Percentiles rank a stretch among this genome's conserved stretches.
phyloP scores from a whole-genome alignment of 2,888 invertebrate species.

The Noctua pronuba region DNA sequence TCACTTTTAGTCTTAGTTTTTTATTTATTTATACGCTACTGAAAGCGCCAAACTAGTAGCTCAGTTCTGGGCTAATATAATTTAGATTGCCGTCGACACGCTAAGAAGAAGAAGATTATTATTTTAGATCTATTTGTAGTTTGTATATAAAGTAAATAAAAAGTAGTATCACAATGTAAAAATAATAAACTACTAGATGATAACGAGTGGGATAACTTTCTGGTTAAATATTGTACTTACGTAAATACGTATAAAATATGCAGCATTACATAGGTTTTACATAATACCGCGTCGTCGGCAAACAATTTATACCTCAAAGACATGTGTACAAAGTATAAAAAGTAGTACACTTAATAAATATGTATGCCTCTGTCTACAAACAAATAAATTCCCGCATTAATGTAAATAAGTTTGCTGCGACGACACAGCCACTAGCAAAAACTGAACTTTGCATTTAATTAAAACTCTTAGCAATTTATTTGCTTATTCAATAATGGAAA shows the following conservation, averaged over 20 bases:
- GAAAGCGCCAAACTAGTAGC: no score
- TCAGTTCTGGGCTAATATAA: no score
- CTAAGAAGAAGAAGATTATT: no score
- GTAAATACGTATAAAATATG: constrained; percentile 10
- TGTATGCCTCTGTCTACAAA: constrained; percentile 49
- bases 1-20: no score
- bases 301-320: constrained; percentile 10
- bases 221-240: neutral
- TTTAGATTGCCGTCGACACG: no score
- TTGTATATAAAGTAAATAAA: no score
- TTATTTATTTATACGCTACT: no score
- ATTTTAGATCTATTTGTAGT: no score
- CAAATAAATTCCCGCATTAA: constrained; percentile 62
- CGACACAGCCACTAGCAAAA: constrained; percentile 64
- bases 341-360: constrained; percentile 46
- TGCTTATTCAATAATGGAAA: constrained; percentile 83
- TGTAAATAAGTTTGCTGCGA: constrained; percentile 57
- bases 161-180: no score
- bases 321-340: constrained; percentile 41
- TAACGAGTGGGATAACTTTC: neutral
- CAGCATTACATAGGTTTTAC: constrained; percentile 6
- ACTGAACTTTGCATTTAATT: constrained; percentile 74
- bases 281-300: constrained; percentile 7
- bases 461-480: constrained; percentile 74
- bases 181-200: no score